Conservation (phyloP, 2,888 invertebrate species). For the Parochlus steinenii region DNA sequence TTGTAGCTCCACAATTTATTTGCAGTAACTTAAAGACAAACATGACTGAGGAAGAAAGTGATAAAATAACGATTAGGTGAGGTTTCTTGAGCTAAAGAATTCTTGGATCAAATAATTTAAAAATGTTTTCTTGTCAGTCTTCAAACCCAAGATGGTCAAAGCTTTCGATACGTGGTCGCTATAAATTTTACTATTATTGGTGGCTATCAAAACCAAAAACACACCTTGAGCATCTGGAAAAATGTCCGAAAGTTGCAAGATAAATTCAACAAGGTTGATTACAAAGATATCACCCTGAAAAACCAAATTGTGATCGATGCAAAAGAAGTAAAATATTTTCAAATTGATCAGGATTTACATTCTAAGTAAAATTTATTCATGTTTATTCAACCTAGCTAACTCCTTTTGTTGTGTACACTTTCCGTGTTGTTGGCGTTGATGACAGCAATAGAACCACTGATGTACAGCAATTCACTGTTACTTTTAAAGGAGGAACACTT, state of each 20-base stretch:
- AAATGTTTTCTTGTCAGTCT: constrained; percentile 3
- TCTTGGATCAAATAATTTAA: too few relatives aligned
- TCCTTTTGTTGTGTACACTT: constrained; percentile 8
- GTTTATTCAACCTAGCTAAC: constrained; percentile 7
- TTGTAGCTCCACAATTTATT: constrained; percentile 8
- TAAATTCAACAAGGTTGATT: constrained; percentile 6
- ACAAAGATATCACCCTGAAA: constrained; percentile 7
- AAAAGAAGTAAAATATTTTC: constrained; percentile 6
- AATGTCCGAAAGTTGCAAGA: constrained; percentile 7
- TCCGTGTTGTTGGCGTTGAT: constrained; percentile 10
- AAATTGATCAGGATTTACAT: not conserved
- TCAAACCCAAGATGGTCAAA: constrained; percentile 12
- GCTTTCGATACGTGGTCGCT: constrained; percentile 5
- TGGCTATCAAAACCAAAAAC: constrained; percentile 8
- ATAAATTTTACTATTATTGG: constrained; percentile 9
- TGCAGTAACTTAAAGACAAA: not conserved
- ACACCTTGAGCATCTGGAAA: constrained; percentile 10
- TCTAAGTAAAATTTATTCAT: not conserved
- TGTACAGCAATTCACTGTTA: constrained; percentile 8
- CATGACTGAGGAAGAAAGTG: not conserved
- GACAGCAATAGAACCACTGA: constrained; percentile 5
- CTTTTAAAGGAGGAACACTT: constrained; percentile 11
- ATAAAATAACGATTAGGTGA: constrained; percentile 1
- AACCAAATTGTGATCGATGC: constrained; percentile 12
- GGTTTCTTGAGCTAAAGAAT: too few relatives aligned